phyloP scores from a whole-genome alignment of 2,888 invertebrate species.

The Philereme vetulata region DNA sequence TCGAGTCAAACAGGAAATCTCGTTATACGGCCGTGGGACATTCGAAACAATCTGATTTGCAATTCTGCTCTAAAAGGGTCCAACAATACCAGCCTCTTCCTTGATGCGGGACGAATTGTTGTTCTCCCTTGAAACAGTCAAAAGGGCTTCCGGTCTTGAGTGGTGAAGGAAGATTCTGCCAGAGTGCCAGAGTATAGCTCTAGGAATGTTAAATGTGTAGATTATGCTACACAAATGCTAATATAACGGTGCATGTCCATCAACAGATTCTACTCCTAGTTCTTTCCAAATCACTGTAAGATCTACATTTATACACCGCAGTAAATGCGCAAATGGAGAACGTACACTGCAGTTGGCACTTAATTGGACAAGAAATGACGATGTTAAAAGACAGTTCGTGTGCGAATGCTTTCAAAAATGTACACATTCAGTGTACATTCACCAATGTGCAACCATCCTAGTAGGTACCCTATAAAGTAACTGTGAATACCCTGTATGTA shows the following conservation, averaged over 20 bases:
- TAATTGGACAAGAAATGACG: background rate
- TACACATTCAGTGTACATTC: conserved; percentile 8
- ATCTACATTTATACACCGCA: too few relatives aligned
- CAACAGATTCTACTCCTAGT: too few relatives aligned
- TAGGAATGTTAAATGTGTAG: background rate
- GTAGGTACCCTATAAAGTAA: conserved; percentile 13
- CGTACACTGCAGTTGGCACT: background rate
- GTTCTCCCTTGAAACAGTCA: conserved; percentile 55
- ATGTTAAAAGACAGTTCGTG: too few relatives aligned
- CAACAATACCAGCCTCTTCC: conserved; percentile 37
- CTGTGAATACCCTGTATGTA: conserved; percentile 9
- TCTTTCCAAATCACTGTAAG: too few relatives aligned
- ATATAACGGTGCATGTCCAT: too few relatives aligned
- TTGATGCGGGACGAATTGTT: conserved; percentile 41
- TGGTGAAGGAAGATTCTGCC: background rate
- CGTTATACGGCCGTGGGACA: conserved; percentile 46
- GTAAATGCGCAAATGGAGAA: too few relatives aligned
- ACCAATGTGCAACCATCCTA: conserved; percentile 19
- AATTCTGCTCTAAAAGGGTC: conserved; percentile 58
- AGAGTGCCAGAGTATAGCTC: background rate
- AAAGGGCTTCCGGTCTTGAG: conserved; percentile 36
- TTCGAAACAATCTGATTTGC: conserved; percentile 65
- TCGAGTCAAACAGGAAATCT: conserved; percentile 41
- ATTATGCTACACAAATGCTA: conserved; percentile 3
- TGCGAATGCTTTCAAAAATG: conserved; percentile 1